Evolutionary conservation across 2,113 vertebrate species (phyloP).

Genomic region (Brienomyrus brachyistius): DNA sequence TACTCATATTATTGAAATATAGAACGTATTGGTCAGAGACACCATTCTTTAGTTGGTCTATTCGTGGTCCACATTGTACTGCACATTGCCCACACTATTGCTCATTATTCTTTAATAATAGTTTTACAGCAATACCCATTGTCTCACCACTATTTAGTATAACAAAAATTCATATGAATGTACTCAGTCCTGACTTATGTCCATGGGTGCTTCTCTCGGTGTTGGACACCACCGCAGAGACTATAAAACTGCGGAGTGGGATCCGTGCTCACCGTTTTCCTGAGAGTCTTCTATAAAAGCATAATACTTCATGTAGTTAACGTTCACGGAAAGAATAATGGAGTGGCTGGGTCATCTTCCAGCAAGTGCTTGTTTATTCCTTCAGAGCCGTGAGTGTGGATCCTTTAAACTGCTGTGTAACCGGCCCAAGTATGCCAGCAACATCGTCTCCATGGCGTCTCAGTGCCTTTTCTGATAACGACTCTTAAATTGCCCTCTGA

Average conservation of each 20-base stretch:
- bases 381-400: not conserved
- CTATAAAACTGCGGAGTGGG: not conserved
- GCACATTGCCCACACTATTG: not conserved
- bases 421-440: not conserved
- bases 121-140: not conserved
- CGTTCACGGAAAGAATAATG: not conserved
- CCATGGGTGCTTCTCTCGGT: not conserved
- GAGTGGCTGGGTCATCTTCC: not conserved
- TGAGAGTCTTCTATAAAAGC: not conserved
- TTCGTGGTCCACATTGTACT: not conserved
- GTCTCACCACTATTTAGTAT: not conserved
- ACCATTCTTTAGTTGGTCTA: not conserved
- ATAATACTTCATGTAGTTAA: not conserved
- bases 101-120: not conserved
- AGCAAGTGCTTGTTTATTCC: not conserved
- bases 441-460: not conserved
- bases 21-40: not conserved
- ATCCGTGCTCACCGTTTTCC: not conserved
- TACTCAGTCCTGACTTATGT: not conserved
- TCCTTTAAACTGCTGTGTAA: not conserved
- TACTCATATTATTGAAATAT: not conserved
- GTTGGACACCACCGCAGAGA: not conserved
- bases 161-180: not conserved
- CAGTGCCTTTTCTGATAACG: not conserved
- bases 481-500: slow-evolving; percentile 1